Evolutionary conservation across 2,113 vertebrate species (phyloP).

Genomic region (Budorcas taxicolor): DNA sequence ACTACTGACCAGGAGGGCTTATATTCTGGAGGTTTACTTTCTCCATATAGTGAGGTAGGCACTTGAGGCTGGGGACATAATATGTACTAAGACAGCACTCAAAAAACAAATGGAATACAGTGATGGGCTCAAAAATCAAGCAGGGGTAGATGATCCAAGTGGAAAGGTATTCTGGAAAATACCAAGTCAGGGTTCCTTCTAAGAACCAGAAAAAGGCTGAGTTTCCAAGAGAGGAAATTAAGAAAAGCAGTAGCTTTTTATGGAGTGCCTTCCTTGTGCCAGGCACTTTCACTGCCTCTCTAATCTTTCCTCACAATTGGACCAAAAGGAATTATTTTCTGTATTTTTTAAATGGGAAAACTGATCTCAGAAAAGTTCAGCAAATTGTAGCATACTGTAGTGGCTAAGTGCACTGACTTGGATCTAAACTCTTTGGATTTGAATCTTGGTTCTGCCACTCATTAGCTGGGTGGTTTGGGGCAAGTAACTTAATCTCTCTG

Average conservation of each 20-base stretch:
- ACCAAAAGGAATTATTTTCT: background rate
- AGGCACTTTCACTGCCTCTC: background rate
- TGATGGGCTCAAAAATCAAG: background rate
- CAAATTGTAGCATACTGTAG: background rate
- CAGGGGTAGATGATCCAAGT: background rate
- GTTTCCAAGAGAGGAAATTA: background rate
- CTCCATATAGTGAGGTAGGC: background rate
- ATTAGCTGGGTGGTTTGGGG: background rate
- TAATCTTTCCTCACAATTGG: background rate
- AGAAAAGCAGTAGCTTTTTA: background rate
- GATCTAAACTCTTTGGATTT: background rate
- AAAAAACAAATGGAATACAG: background rate
- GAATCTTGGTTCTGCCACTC: background rate
- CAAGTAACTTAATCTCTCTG: background rate
- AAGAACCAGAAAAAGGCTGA: background rate
- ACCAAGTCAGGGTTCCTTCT: background rate
- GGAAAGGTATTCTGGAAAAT: background rate
- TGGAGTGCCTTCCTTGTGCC: background rate
- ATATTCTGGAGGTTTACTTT: background rate
- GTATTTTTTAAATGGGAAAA: background rate
- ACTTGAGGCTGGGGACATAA: background rate
- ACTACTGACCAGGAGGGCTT: background rate
- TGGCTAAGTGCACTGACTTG: background rate
- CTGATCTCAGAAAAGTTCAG: background rate
- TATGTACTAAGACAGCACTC: background rate